Evolutionary conservation across 53 echinoderm and acorn worm genomes (phyloP), one percentile per base, ranked within the genome.

Genomic region (Crossaster papposus): DNA sequence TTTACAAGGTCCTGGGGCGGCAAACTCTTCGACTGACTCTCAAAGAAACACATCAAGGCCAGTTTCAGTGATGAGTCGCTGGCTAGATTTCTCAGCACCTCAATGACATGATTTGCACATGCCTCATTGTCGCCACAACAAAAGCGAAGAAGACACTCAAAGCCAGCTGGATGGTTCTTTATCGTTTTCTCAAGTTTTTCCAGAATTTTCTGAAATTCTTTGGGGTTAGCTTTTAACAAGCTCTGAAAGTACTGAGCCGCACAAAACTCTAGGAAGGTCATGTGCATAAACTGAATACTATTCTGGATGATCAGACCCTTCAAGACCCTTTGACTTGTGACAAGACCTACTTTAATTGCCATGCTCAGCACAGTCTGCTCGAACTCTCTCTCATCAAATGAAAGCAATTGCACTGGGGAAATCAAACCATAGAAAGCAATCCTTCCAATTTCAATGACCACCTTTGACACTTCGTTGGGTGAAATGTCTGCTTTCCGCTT

Each of bases 121-220:
- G 20, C 32, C 71, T 83, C 51, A 28, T 50, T 83, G 83, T 83
- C 83, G 3, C 83, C 83, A 83, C 83, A 83, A 83, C 83, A 83
- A 63, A 83, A 83, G 33, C 70, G 83, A 36, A 83, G 70, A 7
- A 83, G 70, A 70, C 68, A 83, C 26, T 32, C 70, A 14, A 83
- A 70, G 29, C 44, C 70, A 50, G 70, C 37, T 64, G 68, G 68
- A 50, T 83, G 65, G 37, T 50, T 34, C 65, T 30, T 37, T 2
- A 23, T 18, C 6, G 38, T n/a, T 3, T 7, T 50, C 78, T 78
- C 22, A 1, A 78, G 33, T 50, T 44, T 22, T 12, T 50, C 51
- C 15, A 78, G 78, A 12, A 78, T 50, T 51, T 78, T 50, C 78
- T 78, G 78, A 23, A 78, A 78, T 78, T 78, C 50, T 13, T 50